A percentile compares a stretch with the other conserved stretches of the same genome.
phyloP scores from a whole-genome alignment of 2,797 vertebrate species.

The Gambusia yucatana region DNA sequence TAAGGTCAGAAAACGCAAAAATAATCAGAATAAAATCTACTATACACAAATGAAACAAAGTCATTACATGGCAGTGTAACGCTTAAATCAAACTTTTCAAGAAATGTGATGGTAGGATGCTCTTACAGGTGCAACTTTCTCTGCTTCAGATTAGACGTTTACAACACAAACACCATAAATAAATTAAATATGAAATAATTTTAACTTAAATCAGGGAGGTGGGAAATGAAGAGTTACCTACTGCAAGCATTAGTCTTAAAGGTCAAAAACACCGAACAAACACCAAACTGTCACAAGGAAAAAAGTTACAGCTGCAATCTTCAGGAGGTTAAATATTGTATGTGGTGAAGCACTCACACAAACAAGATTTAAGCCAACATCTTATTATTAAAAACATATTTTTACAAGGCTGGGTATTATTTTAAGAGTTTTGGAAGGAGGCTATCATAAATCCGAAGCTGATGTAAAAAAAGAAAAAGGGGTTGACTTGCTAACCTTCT shows the following conservation, averaged over 20 bases:
- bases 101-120: conserved; percentile 11
- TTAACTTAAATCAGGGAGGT: not conserved
- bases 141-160: conserved; percentile 19
- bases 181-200: conserved; percentile 65
- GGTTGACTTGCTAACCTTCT: not conserved
- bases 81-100: conserved; percentile 50
- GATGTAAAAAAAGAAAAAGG: no score
- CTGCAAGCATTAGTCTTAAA: conserved; percentile 7
- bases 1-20: conserved; percentile 27
- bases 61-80: conserved; percentile 74
- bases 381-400: conserved; percentile 38
- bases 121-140: conserved; percentile 38
- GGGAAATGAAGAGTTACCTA: not conserved
- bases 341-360: conserved; percentile 33
- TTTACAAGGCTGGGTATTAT: conserved; percentile 17
- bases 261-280: conserved; percentile 38
- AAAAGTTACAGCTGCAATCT: conserved; percentile 37
- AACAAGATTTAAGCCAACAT: conserved; percentile 30
- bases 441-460: conserved; percentile 7
- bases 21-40: conserved; percentile 41
- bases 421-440: not conserved
- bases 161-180: conserved; percentile 65
- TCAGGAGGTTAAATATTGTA: conserved; percentile 31
- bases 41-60: conserved; percentile 42
- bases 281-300: conserved; percentile 21